phyloP scores from a whole-genome alignment of 2,113 vertebrate species.

The Anguilla rostrata region DNA sequence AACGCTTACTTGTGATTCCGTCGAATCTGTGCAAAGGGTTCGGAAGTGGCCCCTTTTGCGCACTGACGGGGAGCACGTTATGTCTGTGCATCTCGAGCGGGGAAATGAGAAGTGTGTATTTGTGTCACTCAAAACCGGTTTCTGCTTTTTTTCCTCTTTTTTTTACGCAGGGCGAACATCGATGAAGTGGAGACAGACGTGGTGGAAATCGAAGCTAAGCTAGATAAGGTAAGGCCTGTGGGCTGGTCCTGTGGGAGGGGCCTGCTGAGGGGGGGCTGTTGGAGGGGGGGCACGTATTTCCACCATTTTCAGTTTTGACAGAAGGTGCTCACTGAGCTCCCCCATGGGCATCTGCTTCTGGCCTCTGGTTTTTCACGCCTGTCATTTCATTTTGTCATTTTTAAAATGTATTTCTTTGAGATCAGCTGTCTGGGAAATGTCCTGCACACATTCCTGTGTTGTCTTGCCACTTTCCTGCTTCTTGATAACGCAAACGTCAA shows the following conservation, averaged over 20 bases:
- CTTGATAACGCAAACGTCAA: background rate
- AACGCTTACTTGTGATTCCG: background rate
- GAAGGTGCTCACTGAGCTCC: too few relatives aligned
- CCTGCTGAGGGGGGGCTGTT: too few relatives aligned
- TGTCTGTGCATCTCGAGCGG: background rate
- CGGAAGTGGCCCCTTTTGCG: background rate
- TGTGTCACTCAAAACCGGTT: constrained; percentile 13
- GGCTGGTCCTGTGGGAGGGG: background rate
- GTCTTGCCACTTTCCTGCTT: background rate
- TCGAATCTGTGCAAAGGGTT: background rate
- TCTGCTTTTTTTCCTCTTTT: constrained; percentile 42
- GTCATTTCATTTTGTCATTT: background rate
- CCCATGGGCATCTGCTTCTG: too few relatives aligned
- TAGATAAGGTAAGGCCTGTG: constrained; percentile 86
- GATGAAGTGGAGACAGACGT: constrained; percentile 97
- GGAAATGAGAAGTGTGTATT: background rate
- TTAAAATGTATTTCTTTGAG: background rate
- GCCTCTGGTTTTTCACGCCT: too few relatives aligned
- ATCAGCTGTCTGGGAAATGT: background rate
- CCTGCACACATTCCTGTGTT: background rate
- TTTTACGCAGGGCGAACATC: constrained; percentile 83
- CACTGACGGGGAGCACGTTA: background rate
- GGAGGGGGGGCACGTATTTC: too few relatives aligned
- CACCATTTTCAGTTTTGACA: background rate
- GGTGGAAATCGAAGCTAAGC: constrained; percentile 93